These are phyloP conservation scores for Scleropages formosus DNA, from an alignment of 2,797 vertebrate species.

Conservation along the genomic window DNA sequence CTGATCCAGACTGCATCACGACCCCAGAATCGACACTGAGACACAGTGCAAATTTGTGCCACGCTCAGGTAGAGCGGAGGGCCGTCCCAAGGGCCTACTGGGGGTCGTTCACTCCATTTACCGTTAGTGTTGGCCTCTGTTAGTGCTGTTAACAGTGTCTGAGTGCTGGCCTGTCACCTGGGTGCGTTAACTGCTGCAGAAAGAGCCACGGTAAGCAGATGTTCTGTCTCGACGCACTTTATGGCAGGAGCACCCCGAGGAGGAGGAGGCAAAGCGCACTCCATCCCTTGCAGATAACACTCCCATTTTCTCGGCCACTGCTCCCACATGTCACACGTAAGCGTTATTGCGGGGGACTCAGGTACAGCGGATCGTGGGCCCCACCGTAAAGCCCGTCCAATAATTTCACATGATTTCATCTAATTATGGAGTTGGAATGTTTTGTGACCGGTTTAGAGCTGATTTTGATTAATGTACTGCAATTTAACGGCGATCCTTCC, in stretches of 20 bases:
- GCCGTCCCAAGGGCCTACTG: background rate
- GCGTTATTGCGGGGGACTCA: background rate
- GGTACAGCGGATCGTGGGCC: background rate
- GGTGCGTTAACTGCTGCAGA: background rate
- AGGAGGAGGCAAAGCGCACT: background rate
- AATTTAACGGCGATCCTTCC: conserved; percentile 56
- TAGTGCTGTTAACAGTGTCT: background rate
- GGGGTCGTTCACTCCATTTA: background rate
- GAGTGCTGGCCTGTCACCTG: background rate
- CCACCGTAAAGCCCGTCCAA: background rate
- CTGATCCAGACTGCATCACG: no score
- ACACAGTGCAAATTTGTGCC: background rate
- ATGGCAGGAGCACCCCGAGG: no score
- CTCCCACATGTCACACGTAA: background rate
- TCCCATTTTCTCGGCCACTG: background rate
- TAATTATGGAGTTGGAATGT: conserved; percentile 49
- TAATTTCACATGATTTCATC: conserved; percentile 1
- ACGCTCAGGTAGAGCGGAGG: background rate
- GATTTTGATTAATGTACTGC: conserved; percentile 65
- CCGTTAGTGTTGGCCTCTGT: background rate
- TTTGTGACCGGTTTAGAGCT: conserved; percentile 53
- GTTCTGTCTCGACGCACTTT: no score
- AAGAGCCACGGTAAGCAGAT: no score
- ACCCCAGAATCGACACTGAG: background rate
- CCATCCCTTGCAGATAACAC: no score